Percentiles rank a stretch among this genome's conserved stretches.
Evolutionary conservation across 64 coral and sea anemone genomes (phyloP).

Genomic region (Actinia equina): DNA sequence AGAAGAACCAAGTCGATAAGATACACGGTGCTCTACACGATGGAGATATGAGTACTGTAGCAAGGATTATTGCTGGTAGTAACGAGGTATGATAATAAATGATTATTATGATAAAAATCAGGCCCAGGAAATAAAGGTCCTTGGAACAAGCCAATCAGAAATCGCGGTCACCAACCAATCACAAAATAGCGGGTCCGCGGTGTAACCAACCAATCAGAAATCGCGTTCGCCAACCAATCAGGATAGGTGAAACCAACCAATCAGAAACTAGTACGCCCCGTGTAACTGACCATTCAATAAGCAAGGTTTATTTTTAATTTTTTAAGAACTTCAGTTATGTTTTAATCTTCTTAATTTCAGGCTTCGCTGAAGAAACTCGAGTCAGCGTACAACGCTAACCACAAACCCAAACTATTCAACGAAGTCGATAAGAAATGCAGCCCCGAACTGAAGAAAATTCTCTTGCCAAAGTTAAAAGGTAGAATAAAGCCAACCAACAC

Average conservation of each 20-base stretch:
- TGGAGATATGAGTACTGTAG: constrained; percentile 32
- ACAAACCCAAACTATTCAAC: constrained; percentile 52
- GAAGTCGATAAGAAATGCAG: constrained; percentile 63
- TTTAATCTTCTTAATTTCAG: too few species aligned
- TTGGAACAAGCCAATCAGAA: neutral
- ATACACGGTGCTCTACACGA: constrained; percentile 40
- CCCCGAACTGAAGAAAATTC: constrained; percentile 69
- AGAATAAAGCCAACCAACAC: constrained; percentile 15
- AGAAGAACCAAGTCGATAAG: constrained; percentile 50
- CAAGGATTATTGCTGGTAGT: constrained; percentile 55
- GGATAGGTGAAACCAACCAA: too few species aligned
- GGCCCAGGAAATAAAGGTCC: neutral
- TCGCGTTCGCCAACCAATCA: too few species aligned
- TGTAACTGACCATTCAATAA: too few species aligned
- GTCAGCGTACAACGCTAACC: constrained; percentile 52
- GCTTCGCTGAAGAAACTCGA: constrained; percentile 32
- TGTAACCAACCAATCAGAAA: too few species aligned
- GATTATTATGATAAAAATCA: neutral
- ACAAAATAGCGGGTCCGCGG: neutral
- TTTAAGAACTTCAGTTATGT: too few species aligned
- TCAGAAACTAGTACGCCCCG: too few species aligned
- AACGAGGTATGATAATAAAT: constrained; percentile 21
- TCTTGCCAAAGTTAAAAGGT: constrained; percentile 78
- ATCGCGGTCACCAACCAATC: neutral
- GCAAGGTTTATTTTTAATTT: too few species aligned